These are phyloP conservation scores for Drosophila orosa DNA, from an alignment of 1,140 invertebrate species.

Conservation along the genomic window DNA sequence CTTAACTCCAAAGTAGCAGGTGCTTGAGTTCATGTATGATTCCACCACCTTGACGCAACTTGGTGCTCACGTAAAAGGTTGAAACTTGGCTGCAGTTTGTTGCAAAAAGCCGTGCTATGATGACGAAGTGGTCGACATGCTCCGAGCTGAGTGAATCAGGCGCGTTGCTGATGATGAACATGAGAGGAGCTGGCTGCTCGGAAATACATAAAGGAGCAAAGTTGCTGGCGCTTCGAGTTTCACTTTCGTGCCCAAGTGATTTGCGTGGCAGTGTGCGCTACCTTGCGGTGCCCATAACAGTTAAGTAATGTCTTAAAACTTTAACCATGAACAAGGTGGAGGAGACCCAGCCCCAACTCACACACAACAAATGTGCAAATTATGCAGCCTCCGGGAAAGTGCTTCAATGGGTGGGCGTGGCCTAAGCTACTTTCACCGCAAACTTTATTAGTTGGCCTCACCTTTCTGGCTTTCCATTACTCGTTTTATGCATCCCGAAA, in stretches of 20 bases:
- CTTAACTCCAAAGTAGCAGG: conserved; percentile 8
- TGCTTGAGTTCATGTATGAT: conserved; percentile 19
- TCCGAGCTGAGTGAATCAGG: conserved; percentile 49
- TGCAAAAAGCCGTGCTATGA: conserved; percentile 55
- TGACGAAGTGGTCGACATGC: conserved; percentile 48
- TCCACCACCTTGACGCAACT: conserved; percentile 49
- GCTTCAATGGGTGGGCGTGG: conserved; percentile 57
- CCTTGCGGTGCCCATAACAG: conserved; percentile 78
- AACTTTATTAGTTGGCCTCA: conserved; percentile 75
- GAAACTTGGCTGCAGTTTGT: conserved; percentile 77
- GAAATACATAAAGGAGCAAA: conserved; percentile 33
- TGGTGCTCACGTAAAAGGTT: conserved; percentile 62
- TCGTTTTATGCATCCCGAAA: conserved; percentile 28
- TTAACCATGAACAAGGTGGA: conserved; percentile 53
- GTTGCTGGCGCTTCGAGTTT: conserved; percentile 64
- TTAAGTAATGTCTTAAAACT: conserved; percentile 81
- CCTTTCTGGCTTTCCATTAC: conserved; percentile 70
- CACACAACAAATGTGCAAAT: conserved; percentile 71
- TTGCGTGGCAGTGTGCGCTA: conserved; percentile 54
- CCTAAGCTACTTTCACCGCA: conserved; percentile 63
- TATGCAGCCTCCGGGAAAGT: conserved; percentile 52
- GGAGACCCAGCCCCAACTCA: conserved; percentile 21
- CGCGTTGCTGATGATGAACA: conserved; percentile 30
- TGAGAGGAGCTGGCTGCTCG: conserved; percentile 19
- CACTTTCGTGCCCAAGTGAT: conserved; percentile 79